A percentile compares a stretch with the other conserved stretches of the same genome.
phyloP scores from a whole-genome alignment of 2,797 vertebrate genomes.

The Lacerta viridis region DNA sequence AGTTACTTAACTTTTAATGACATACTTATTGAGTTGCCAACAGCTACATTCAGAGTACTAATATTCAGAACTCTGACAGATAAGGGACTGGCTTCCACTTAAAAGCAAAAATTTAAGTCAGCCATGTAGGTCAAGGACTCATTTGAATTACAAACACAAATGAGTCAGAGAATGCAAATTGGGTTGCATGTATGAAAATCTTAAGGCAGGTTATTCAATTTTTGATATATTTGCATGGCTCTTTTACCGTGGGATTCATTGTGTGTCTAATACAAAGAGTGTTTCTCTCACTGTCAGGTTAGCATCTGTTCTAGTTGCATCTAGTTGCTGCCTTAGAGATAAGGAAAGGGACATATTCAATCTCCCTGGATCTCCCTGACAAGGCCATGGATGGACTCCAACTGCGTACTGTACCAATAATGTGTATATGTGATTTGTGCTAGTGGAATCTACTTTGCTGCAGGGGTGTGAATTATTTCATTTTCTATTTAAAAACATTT shows the following conservation, averaged over 20 bases:
- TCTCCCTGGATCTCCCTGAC: neutral
- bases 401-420: neutral
- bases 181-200: neutral
- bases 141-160: conserved; percentile 38
- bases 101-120: conserved; percentile 21
- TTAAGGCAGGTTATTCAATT: conserved; percentile 18
- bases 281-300: neutral
- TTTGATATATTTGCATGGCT: neutral
- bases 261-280: neutral
- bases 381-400: neutral
- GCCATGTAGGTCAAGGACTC: conserved; percentile 28
- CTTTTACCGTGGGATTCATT: conserved; percentile 7
- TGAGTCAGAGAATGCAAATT: conserved; percentile 25
- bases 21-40: conserved; percentile 22
- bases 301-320: neutral
- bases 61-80: conserved; percentile 9
- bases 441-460: neutral
- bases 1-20: conserved; percentile 15
- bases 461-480: neutral
- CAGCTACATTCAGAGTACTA: conserved; percentile 17
- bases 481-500: too few species aligned
- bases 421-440: neutral
- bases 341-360: neutral
- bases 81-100: conserved; percentile 6
- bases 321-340: neutral